Conservation (phyloP, 2,113 vertebrate genomes). For the Neoarius graeffei region DNA sequence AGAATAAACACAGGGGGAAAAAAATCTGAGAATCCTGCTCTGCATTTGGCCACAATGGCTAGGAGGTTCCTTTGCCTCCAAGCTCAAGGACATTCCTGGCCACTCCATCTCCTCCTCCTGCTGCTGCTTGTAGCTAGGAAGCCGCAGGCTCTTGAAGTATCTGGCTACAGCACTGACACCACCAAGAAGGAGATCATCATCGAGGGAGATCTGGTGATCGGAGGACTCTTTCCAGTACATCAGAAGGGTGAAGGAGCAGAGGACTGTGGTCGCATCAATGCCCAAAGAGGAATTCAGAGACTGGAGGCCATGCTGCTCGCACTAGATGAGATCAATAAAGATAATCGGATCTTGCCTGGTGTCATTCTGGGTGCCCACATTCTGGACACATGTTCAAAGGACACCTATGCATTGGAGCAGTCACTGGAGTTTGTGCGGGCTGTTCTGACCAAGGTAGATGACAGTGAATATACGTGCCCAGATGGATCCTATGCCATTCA, state of each 20-base stretch:
- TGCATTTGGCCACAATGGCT: constrained; percentile 30
- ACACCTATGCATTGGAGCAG: constrained; percentile 96
- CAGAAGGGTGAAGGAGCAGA: constrained; percentile 87
- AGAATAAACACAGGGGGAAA: constrained; percentile 32
- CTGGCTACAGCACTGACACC: constrained; percentile 42
- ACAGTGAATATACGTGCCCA: constrained; percentile 93
- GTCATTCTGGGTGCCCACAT: constrained; percentile 90
- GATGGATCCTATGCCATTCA: constrained; percentile 95
- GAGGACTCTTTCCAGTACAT: constrained; percentile 93
- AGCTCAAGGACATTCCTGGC: constrained; percentile 39
- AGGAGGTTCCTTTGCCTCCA: constrained; percentile 11
- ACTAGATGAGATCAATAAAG: constrained; percentile 91
- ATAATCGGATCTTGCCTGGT: constrained; percentile 85
- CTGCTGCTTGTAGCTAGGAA: constrained; percentile 41
- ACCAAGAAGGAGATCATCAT: constrained; percentile 88
- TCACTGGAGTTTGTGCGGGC: constrained; percentile 95
- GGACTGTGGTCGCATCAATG: constrained; percentile 93
- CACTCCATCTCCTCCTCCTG: constrained; percentile 36
- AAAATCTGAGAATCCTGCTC: constrained; percentile 12
- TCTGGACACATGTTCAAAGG: constrained; percentile 96
- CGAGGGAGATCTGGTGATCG: constrained; percentile 92
- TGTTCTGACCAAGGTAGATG: constrained; percentile 90
- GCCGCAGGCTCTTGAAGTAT: constrained; percentile 29
- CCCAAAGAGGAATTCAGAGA: constrained; percentile 95
- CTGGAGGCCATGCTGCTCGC: constrained; percentile 98